A percentile compares a stretch with the other conserved stretches of the same genome.
Conservation (phyloP, 2,797 vertebrate species). For the Micropoecilia bifurca region DNA sequence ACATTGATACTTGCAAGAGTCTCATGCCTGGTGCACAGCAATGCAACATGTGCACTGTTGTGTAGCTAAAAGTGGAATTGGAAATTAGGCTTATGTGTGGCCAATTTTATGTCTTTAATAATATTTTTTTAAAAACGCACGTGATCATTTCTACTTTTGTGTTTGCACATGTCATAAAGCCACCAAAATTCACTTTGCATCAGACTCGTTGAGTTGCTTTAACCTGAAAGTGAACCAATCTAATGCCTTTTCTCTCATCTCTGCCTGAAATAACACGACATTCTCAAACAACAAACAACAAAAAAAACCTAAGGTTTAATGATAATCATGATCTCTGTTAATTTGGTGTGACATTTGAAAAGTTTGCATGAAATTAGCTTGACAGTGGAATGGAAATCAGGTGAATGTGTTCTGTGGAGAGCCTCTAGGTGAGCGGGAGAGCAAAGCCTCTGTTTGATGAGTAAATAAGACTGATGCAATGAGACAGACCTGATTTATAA, state of each 20-base stretch:
- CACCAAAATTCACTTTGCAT: not conserved
- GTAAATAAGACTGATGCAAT: constrained; percentile 56
- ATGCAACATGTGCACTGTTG: not conserved
- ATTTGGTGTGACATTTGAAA: constrained; percentile 61
- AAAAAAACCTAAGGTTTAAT: constrained; percentile 37
- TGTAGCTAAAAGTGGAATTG: not conserved
- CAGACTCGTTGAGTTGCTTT: not conserved
- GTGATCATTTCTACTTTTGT: not conserved
- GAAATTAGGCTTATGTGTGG: not conserved
- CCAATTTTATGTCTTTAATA: not conserved
- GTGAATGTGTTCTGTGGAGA: constrained; percentile 58
- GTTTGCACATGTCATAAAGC: not conserved
- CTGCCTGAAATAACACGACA: constrained; percentile 25
- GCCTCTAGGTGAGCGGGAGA: constrained; percentile 33
- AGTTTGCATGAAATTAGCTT: constrained; percentile 63
- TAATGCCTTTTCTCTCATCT: constrained; percentile 8
- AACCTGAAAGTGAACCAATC: not conserved
- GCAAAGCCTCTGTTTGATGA: constrained; percentile 37
- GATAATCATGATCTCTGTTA: constrained; percentile 44
- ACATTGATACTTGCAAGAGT: not conserved
- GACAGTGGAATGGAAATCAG: constrained; percentile 50
- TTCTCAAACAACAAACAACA: constrained; percentile 1
- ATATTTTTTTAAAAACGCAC: not conserved
- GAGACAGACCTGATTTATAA: constrained; percentile 59
- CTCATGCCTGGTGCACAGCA: not conserved